Percentiles rank a stretch among this genome's conserved stretches.
Conservation (phyloP, 2,888 invertebrate species). For the Phortica magna region DNA sequence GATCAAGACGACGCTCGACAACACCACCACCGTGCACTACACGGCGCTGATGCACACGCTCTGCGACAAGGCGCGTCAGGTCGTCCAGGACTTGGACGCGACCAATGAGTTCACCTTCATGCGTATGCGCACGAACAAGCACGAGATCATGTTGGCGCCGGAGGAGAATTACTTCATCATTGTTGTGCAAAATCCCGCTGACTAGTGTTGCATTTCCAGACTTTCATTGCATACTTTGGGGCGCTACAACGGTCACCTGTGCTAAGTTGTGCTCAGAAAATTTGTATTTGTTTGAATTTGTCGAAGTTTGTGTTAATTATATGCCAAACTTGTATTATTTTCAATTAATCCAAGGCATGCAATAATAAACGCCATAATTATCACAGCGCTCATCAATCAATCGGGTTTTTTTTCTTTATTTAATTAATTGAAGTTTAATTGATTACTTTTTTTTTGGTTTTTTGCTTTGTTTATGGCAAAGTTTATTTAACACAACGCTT, state of each 20-base stretch:
- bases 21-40: conserved; percentile 41
- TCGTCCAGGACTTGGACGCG: conserved; percentile 56
- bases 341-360: neutral
- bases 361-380: neutral
- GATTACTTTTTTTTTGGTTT: conserved; percentile 25
- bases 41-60: conserved; percentile 25
- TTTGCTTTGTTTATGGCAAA: neutral
- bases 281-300: neutral
- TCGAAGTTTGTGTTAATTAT: neutral
- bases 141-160: conserved; percentile 55
- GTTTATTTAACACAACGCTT: conserved; percentile 15
- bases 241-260: no score
- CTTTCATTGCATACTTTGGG: neutral
- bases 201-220: no score
- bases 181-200: conserved; percentile 54
- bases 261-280: no score
- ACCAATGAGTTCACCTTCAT: conserved; percentile 56
- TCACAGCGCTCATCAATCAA: neutral
- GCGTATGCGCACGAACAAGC: conserved; percentile 55
- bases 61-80: conserved; percentile 40
- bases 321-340: neutral
- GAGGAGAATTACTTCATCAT: conserved; percentile 54
- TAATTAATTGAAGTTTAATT: conserved; percentile 58
- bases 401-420: neutral
- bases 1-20: conserved; percentile 62